Conservation (phyloP, 2,797 vertebrate genomes). For the Uromys caudimaculatus region DNA sequence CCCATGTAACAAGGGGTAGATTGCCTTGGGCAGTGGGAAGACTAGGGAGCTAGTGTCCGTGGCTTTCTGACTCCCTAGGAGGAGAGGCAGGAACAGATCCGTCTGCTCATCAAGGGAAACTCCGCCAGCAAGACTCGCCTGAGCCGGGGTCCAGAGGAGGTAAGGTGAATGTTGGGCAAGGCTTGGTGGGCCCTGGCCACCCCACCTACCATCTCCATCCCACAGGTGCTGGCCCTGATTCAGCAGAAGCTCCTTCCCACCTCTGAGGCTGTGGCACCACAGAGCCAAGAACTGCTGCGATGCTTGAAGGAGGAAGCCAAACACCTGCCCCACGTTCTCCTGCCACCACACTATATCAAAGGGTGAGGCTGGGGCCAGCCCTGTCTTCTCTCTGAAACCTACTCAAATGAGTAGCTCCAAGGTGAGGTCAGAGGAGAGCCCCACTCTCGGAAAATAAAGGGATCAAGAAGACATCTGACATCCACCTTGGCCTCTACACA, state of each 20-base stretch:
- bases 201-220: not conserved
- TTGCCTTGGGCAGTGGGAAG: not conserved
- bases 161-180: slow-evolving; percentile 16
- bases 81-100: slow-evolving; percentile 75
- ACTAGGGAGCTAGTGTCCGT: not conserved
- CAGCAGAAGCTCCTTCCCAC: slow-evolving; percentile 70
- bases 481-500: too few relatives aligned
- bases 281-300: slow-evolving; percentile 65
- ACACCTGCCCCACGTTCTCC: slow-evolving; percentile 55
- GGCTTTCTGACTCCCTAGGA: slow-evolving; percentile 59
- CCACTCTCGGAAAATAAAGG: not conserved
- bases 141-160: slow-evolving; percentile 71
- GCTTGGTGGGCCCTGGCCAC: not conserved
- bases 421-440: not conserved
- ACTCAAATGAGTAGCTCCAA: not conserved
- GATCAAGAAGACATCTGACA: not conserved
- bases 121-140: slow-evolving; percentile 78
- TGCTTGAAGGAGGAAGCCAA: slow-evolving; percentile 64
- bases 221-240: slow-evolving; percentile 68
- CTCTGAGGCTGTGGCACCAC: slow-evolving; percentile 56
- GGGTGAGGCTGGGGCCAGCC: slow-evolving; percentile 50
- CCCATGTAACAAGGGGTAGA: not conserved
- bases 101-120: slow-evolving; percentile 80
- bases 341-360: slow-evolving; percentile 52
- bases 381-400: not conserved